Evolutionary conservation across 1,140 invertebrate genomes (phyloP), one percentile per base, ranked within the genome.

Genomic region (Drosophila subpulchrella): DNA sequence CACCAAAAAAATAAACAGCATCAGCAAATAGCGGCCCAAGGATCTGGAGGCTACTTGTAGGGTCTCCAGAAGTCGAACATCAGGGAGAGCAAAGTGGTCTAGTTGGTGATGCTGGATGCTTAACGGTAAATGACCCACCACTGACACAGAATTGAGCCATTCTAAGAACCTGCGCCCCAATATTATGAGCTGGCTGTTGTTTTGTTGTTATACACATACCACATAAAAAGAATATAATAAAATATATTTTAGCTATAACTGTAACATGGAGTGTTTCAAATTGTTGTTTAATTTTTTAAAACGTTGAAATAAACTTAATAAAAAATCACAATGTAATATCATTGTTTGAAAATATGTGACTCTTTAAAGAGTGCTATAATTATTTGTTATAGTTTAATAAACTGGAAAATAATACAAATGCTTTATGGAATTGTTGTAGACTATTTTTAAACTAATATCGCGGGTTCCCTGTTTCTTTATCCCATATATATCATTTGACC

Each of bases 181-280:
- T 60, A 74, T 59, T 77, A 78, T 81, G 63, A 86, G 78, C 83
- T 88, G 83, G 67, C 79, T 86, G 75, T 88, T 85, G 74, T 84
- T 71, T 70, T 80, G 61, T 85, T 85, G 68, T 86, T 85, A 39
- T 67, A 56, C 56, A 56, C 60, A 80, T 67, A 67, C 59, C 60
- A 55, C 32, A 50, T 54, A 65, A 56, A 54, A 72, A 47, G 59
- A 60, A 74, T 60, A 70, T 58, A 78, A 51, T 54, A 59, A 81
- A 38, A 78, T 65, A 61, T 83, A 71, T 71, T 70, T 50, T 66
- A 62, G 39, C 55, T 63, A 47, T 76, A 79, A 76, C 61, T 61
- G 42, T 83, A 55, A 48, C 48, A 51, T 65, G 15, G 58, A 86
- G 82, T 81, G 82, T 86, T 85, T 85, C 75, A 68, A 78, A 84